These are phyloP conservation scores for Lasioglossum baleicum DNA, from an alignment of 1,140 invertebrate species.

Conservation along the genomic window DNA sequence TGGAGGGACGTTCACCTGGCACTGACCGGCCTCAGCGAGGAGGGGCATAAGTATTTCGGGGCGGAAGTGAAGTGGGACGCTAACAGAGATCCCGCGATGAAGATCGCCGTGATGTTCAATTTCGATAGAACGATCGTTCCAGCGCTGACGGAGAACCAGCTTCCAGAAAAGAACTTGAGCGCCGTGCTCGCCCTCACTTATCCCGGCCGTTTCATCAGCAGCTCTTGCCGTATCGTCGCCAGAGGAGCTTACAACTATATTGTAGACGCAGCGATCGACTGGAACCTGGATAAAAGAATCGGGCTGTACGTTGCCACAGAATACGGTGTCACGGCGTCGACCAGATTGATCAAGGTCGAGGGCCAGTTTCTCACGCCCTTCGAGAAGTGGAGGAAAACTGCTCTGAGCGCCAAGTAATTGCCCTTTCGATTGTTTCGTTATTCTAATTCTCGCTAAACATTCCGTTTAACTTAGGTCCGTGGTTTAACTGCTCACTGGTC, in stretches of 20 bases:
- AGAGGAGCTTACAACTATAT: conserved; percentile 76
- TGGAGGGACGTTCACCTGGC: conserved; percentile 87
- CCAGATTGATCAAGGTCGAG: conserved; percentile 75
- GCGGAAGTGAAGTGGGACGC: conserved; percentile 90
- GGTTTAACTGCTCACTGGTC: too few relatives aligned
- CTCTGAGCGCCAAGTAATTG: conserved; percentile 82
- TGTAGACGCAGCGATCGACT: conserved; percentile 79
- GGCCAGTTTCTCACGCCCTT: conserved; percentile 86
- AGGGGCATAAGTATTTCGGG: conserved; percentile 82
- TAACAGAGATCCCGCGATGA: conserved; percentile 88
- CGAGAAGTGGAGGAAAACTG: conserved; percentile 86
- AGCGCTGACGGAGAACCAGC: conserved; percentile 60
- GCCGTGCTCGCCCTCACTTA: conserved; percentile 84
- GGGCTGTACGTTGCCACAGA: conserved; percentile 79
- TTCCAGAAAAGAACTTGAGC: conserved; percentile 81
- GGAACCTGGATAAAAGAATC: conserved; percentile 81
- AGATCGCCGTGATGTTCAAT: conserved; percentile 82
- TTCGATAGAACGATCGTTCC: conserved; percentile 73
- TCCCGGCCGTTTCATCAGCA: conserved; percentile 85
- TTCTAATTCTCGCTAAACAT: too few relatives aligned
- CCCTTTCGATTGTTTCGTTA: neutral
- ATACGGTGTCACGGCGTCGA: conserved; percentile 76
- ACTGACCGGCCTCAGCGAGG: conserved; percentile 81
- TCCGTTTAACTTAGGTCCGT: too few relatives aligned
- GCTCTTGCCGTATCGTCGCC: conserved; percentile 79